phyloP scores from a whole-genome alignment of 2,113 vertebrate species.

The Genyomyrus donnyi region DNA sequence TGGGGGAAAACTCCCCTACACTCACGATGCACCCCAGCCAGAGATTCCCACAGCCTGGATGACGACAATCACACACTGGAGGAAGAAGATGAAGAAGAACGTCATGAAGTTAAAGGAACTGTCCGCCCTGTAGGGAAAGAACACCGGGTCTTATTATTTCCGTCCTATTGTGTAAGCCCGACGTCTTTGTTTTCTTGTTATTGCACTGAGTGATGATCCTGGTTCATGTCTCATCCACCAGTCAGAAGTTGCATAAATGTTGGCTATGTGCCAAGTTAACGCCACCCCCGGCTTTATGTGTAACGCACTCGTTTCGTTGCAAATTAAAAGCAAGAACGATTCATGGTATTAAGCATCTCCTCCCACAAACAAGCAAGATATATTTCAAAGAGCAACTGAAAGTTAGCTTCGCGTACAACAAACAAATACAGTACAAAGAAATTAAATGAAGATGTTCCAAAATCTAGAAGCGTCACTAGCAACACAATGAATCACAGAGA shows the following conservation, averaged over 20 bases:
- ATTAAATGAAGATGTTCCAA: not conserved
- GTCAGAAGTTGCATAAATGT: not conserved
- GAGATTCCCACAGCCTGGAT: conserved; percentile 94
- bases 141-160: not conserved
- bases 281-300: not conserved
- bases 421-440: not conserved
- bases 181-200: not conserved
- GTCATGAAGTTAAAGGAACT: conserved; percentile 99
- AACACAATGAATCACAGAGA: not conserved
- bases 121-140: conserved; percentile 72
- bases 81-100: conserved; percentile 98
- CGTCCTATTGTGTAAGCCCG: not conserved
- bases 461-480: not conserved
- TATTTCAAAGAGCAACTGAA: not conserved
- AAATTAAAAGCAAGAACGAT: not conserved
- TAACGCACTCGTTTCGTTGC: not conserved
- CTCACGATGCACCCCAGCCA: conserved; percentile 98
- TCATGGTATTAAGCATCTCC: not conserved
- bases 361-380: not conserved
- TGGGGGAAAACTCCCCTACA: not conserved
- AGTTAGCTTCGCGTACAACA: not conserved
- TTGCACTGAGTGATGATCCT: not conserved
- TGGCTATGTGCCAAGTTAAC: not conserved
- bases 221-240: not conserved
- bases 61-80: conserved; percentile 93